Evolutionary conservation across 2,797 vertebrate species (phyloP).

Genomic region (Scolopax bukidnonensis): DNA sequence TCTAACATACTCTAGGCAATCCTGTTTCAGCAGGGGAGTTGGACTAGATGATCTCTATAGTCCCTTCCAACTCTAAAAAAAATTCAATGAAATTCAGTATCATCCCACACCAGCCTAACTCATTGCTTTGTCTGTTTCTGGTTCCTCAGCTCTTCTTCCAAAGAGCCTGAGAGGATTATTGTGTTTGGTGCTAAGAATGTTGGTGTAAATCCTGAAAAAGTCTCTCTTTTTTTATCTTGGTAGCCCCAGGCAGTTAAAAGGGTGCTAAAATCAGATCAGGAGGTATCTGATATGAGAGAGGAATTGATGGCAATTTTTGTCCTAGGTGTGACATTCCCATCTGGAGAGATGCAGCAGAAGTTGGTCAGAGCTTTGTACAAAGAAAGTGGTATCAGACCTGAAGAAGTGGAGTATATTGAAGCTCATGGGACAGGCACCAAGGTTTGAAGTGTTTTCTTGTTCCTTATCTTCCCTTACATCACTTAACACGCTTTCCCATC

Average conservation of each 20-base stretch:
- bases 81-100: background rate
- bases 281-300: background rate
- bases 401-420: constrained; percentile 92
- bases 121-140: background rate
- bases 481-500: background rate
- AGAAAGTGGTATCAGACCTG: constrained; percentile 79
- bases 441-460: constrained; percentile 59
- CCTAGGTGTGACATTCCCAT: constrained; percentile 94
- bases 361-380: constrained; percentile 85
- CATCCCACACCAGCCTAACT: background rate
- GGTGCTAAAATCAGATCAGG: background rate
- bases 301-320: constrained; percentile 15
- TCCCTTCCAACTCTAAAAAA: no score
- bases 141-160: background rate
- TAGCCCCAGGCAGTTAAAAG: background rate
- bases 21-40: no score
- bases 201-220: background rate
- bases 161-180: background rate
- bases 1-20: no score
- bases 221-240: background rate
- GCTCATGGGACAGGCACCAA: constrained; percentile 97
- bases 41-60: no score
- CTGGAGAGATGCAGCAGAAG: constrained; percentile 88
- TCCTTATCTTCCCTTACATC: background rate
- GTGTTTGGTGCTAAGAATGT: background rate